Conservation (phyloP, 2,888 invertebrate genomes). For the Teinopalpus imperialis region DNA sequence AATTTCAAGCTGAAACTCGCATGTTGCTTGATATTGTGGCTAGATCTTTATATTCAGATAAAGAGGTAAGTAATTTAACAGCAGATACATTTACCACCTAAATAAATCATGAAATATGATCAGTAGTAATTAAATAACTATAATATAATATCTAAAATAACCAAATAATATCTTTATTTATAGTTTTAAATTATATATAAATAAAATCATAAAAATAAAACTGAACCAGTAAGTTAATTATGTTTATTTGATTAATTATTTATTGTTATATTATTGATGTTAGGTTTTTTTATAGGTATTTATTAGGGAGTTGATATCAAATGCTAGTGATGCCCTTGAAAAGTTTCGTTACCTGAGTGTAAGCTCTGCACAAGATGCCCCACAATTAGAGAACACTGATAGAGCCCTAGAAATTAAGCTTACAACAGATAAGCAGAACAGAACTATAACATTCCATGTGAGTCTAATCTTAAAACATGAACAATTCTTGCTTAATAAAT, state of each 20-base stretch:
- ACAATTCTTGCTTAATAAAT: too few species aligned
- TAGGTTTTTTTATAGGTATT: conserved; percentile 86
- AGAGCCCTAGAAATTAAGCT: conserved; percentile 93
- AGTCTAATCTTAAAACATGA: too few species aligned
- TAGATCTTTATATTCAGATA: conserved; percentile 97
- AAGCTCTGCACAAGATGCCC: conserved; percentile 75
- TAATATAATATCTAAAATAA: too few species aligned
- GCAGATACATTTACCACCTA: too few species aligned
- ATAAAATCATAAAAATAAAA: too few species aligned
- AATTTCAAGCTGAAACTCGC: conserved; percentile 98
- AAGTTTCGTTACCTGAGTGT: conserved; percentile 92
- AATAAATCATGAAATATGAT: too few species aligned
- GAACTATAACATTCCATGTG: conserved; percentile 93
- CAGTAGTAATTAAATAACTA: too few species aligned
- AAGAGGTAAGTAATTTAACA: conserved; percentile 87
- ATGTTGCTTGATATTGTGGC: conserved; percentile 98
- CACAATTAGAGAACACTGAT: conserved; percentile 80
- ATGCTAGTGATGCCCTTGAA: conserved; percentile 98
- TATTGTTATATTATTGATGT: conserved; percentile 8
- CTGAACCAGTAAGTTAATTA: too few species aligned
- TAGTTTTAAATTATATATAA: too few species aligned
- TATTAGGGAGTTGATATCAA: conserved; percentile 96
- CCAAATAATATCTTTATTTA: too few species aligned
- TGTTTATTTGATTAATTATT: too few species aligned
- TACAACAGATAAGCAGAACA: conserved; percentile 91